phyloP scores from a whole-genome alignment of 2,888 invertebrate genomes.

The Halictus quadricinctus region DNA sequence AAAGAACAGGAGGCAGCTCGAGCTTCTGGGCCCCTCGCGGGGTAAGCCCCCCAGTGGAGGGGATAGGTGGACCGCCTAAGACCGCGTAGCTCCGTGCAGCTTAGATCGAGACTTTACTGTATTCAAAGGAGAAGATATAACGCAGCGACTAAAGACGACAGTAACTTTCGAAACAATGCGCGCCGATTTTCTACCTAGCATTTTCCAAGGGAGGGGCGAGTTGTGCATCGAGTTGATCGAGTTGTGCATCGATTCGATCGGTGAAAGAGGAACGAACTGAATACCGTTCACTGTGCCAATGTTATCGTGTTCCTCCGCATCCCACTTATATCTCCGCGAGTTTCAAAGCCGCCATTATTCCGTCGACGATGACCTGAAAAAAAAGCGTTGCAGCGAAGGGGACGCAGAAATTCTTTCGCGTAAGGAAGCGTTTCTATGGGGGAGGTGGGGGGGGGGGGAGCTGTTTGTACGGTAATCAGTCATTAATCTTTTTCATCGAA shows the following conservation, averaged over 20 bases:
- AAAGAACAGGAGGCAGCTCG: too few relatives aligned
- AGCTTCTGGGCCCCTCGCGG: too few relatives aligned
- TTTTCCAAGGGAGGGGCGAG: neutral
- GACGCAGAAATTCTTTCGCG: neutral
- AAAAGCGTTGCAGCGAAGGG: neutral
- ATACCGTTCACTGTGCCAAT: neutral
- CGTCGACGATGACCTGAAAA: neutral
- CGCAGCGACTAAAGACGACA: too few relatives aligned
- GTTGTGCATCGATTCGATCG: neutral
- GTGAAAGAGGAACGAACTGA: neutral
- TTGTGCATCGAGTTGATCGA: neutral
- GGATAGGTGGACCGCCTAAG: too few relatives aligned
- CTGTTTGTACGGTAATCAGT: neutral
- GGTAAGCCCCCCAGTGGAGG: too few relatives aligned
- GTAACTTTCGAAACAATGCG: neutral
- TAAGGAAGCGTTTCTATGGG: neutral
- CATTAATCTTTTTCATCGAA: neutral
- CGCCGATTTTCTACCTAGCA: neutral
- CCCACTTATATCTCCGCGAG: neutral
- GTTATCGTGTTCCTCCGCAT: neutral
- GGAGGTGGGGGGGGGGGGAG: too few relatives aligned
- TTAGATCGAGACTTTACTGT: too few relatives aligned
- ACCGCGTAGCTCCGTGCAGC: too few relatives aligned
- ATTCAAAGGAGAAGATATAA: too few relatives aligned
- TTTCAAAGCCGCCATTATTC: conserved; percentile 6